Evolutionary conservation across 2,888 invertebrate genomes (phyloP).

Genomic region (Onchidella celtica): DNA sequence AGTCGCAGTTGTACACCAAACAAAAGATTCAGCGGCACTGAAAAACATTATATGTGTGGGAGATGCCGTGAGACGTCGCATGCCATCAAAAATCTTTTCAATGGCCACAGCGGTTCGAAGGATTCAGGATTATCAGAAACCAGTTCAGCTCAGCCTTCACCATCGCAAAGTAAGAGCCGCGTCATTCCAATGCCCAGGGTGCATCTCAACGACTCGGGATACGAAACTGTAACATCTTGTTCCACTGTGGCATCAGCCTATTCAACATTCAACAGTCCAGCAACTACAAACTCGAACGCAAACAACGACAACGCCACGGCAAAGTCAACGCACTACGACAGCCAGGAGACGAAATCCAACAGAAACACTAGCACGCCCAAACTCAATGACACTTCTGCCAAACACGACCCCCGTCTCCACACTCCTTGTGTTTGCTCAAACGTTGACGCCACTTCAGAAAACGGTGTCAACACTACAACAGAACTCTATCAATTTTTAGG

Average conservation of each 20-base stretch:
- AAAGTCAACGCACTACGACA: background rate
- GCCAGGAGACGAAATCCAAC: background rate
- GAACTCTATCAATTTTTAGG: background rate
- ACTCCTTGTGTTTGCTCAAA: background rate
- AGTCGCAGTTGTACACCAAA: constrained; percentile 36
- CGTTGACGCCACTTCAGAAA: background rate
- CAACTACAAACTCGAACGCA: background rate
- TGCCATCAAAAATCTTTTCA: constrained; percentile 34
- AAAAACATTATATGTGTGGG: constrained; percentile 41
- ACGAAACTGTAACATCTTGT: constrained; percentile 47
- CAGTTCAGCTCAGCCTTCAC: background rate
- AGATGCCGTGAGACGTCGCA: constrained; percentile 24
- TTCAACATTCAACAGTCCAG: constrained; percentile 32
- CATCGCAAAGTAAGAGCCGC: background rate
- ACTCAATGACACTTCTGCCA: background rate
- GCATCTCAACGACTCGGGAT: constrained; percentile 43
- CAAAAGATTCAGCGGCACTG: constrained; percentile 29
- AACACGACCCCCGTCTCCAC: background rate
- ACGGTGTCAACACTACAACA: background rate
- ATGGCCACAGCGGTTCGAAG: background rate
- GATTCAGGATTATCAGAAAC: background rate
- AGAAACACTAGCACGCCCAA: background rate
- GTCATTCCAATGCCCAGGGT: background rate
- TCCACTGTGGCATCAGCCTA: constrained; percentile 40
- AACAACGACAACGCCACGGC: background rate